Evolutionary conservation across 2,113 vertebrate species (phyloP).

Genomic region (Amblyopsis rosae): DNA sequence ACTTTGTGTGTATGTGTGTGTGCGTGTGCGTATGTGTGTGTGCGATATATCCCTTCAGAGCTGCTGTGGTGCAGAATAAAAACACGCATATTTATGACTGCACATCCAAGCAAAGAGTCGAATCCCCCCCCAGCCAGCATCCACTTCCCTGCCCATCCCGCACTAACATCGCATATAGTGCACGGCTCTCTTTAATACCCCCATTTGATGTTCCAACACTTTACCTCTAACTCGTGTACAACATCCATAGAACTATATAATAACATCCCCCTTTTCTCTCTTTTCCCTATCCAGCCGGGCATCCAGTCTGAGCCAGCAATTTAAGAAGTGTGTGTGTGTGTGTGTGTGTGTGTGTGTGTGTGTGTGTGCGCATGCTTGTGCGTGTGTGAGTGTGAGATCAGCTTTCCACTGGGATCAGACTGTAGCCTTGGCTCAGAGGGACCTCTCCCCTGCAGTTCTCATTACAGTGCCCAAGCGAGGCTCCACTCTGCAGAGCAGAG

Average conservation of each 20-base stretch:
- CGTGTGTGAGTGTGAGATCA: constrained; percentile 21
- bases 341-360: constrained; percentile 22
- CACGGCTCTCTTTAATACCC: background rate
- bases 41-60: constrained; percentile 13
- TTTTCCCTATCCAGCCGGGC: background rate
- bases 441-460: constrained; percentile 52
- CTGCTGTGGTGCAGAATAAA: background rate
- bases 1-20: constrained; percentile 9
- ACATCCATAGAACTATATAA: background rate
- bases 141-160: background rate
- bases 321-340: constrained; percentile 8
- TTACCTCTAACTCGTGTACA: no score
- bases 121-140: background rate
- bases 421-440: constrained; percentile 29
- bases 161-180: background rate
- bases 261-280: background rate
- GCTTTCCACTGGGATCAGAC: constrained; percentile 27
- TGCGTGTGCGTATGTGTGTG: no score
- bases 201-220: background rate
- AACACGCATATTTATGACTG: constrained; percentile 23
- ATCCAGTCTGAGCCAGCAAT: constrained; percentile 15
- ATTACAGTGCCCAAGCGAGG: constrained; percentile 47
- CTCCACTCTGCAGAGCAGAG: constrained; percentile 33
- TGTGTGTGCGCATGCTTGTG: constrained; percentile 19
- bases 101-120: constrained; percentile 12